A percentile compares a stretch with the other conserved stretches of the same genome.
Evolutionary conservation across 2,113 vertebrate species (phyloP).

Genomic region (Axis porcinus): DNA sequence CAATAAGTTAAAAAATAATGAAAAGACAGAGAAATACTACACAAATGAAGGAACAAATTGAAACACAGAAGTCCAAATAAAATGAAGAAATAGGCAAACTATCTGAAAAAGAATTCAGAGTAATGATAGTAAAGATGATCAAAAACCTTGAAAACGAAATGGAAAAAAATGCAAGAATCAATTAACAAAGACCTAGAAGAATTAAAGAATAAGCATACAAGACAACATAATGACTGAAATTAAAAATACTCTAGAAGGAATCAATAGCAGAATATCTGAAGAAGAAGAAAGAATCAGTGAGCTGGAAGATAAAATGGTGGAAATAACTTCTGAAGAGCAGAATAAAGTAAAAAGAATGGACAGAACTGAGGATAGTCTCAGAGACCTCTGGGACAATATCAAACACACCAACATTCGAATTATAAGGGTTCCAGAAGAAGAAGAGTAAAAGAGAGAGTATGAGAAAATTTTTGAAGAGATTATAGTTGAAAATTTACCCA

Average conservation of each 20-base stretch:
- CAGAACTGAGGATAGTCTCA: background rate
- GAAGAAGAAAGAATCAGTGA: background rate
- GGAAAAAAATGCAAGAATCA: background rate
- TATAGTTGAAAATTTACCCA: background rate
- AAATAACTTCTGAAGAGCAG: background rate
- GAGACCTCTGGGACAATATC: background rate
- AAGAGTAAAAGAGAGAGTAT: background rate
- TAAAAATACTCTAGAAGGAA: background rate
- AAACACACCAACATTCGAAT: background rate
- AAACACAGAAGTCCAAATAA: background rate
- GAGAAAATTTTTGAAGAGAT: background rate
- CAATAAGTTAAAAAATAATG: background rate
- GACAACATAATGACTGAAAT: background rate
- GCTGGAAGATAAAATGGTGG: background rate
- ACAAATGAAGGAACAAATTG: background rate
- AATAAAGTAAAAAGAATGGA: background rate
- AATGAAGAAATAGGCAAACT: background rate
- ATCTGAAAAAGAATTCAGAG: background rate
- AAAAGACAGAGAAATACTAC: background rate
- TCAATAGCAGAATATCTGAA: background rate
- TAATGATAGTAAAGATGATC: background rate
- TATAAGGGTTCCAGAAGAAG: background rate
- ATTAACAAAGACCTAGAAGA: background rate
- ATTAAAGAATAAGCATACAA: background rate
- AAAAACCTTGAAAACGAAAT: background rate